Conservation (phyloP, 1,140 invertebrate genomes). For the Drosophila gunungcola region DNA sequence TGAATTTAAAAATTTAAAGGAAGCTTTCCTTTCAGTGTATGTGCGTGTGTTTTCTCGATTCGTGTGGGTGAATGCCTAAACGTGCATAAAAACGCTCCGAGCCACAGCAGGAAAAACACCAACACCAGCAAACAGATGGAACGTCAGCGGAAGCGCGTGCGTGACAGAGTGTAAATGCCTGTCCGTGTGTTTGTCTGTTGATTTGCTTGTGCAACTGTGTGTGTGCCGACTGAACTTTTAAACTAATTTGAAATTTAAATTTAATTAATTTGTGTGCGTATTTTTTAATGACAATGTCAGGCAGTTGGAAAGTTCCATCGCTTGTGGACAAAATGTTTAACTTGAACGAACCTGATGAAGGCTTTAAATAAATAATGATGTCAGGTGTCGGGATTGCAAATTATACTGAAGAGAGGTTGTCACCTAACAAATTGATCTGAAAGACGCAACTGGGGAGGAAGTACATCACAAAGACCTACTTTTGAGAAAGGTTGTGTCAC, state of each 20-base stretch:
- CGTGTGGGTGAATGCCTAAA: constrained; percentile 56
- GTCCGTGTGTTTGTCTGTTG: constrained; percentile 3
- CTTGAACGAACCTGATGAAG: constrained; percentile 9
- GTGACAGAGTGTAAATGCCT: constrained; percentile 46
- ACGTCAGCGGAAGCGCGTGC: constrained; percentile 53
- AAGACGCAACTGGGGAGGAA: too few relatives aligned
- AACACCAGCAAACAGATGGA: constrained; percentile 19
- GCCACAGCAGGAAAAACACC: constrained; percentile 5
- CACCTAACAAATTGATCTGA: constrained; percentile 12
- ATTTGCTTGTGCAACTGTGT: constrained; percentile 6
- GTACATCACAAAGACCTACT: too few relatives aligned
- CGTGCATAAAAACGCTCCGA: constrained; percentile 63
- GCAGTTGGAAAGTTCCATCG: constrained; percentile 7
- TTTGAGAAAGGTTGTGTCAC: too few relatives aligned
- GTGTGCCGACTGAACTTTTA: constrained; percentile 59
- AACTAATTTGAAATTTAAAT: constrained; percentile 79
- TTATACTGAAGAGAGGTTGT: constrained; percentile 9
- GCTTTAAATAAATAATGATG: constrained; percentile 34
- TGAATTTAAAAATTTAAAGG: too few relatives aligned
- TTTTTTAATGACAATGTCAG: constrained; percentile 51
- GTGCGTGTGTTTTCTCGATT: not conserved
- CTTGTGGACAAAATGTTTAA: constrained; percentile 2
- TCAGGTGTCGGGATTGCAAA: constrained; percentile 31
- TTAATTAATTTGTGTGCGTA: constrained; percentile 72
- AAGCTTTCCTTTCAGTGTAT: constrained; percentile 1